Percentiles rank a stretch among this genome's conserved stretches.
phyloP scores from a whole-genome alignment of 2,797 vertebrate genomes.

The Pteronotus mesoamericanus region DNA sequence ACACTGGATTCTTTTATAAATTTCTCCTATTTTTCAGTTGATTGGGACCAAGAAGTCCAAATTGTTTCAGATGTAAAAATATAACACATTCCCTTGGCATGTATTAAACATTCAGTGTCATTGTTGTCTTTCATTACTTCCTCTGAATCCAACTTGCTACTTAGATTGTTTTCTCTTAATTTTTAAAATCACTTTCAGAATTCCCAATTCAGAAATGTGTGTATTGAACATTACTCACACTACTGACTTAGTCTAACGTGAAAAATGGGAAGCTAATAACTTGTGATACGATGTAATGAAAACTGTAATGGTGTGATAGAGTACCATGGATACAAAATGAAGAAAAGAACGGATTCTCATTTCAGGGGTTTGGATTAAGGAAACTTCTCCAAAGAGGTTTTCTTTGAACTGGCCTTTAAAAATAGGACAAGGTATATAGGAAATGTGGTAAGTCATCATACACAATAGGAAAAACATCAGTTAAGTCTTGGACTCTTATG shows the following conservation, averaged over 20 bases:
- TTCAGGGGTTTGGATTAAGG: neutral
- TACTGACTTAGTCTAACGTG: neutral
- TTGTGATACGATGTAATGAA: neutral
- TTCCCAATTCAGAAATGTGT: neutral
- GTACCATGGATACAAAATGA: neutral
- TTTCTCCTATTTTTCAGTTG: constrained; percentile 11
- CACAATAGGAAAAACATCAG: neutral
- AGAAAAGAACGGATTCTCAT: neutral
- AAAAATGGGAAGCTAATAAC: neutral
- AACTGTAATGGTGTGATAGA: neutral
- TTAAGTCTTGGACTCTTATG: neutral
- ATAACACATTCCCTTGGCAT: neutral
- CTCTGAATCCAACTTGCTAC: neutral
- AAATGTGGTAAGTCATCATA: neutral
- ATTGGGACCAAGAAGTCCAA: neutral
- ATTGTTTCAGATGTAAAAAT: neutral
- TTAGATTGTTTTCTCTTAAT: neutral
- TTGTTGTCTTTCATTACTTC: neutral
- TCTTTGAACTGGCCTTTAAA: constrained; percentile 16
- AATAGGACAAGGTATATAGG: neutral
- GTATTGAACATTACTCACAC: neutral
- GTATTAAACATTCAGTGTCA: neutral
- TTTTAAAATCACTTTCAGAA: constrained; percentile 35
- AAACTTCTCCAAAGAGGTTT: constrained; percentile 30
- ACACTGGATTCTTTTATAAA: neutral